A percentile compares a stretch with the other conserved stretches of the same genome.
These are phyloP conservation scores for Rhinolophus ferrumequinum DNA, from an alignment of 2,113 vertebrate genomes.

Conservation along the genomic window DNA sequence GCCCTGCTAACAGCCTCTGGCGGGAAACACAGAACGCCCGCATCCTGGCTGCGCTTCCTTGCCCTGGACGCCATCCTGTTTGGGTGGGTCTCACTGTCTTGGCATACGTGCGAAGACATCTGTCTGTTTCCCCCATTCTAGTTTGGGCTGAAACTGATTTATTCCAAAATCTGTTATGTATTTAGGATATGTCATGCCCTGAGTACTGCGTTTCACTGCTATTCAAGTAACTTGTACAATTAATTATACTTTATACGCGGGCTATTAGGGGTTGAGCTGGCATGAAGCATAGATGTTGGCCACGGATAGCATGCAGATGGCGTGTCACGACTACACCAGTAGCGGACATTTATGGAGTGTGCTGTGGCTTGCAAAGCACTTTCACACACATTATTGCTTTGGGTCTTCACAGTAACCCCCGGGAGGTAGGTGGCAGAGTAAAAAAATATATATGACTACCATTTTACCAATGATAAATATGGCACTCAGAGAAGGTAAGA, in stretches of 20 bases:
- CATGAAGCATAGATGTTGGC: neutral
- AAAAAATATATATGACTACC: neutral
- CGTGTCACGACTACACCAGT: neutral
- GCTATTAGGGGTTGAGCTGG: conserved; percentile 61
- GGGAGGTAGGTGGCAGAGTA: neutral
- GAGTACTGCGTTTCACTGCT: conserved; percentile 57
- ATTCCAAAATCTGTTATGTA: conserved; percentile 69
- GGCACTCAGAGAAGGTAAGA: neutral
- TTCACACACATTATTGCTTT: neutral
- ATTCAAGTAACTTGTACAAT: conserved; percentile 70
- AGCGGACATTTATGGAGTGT: neutral
- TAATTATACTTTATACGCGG: conserved; percentile 65
- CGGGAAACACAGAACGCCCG: neutral
- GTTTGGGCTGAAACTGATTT: conserved; percentile 67
- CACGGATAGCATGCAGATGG: conserved; percentile 51
- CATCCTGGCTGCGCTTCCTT: neutral
- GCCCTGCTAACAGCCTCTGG: neutral
- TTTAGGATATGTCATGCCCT: conserved; percentile 60
- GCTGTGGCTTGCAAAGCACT: neutral
- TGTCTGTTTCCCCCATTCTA: conserved; percentile 56
- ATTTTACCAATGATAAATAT: neutral
- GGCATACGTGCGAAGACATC: conserved; percentile 58
- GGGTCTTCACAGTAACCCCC: neutral
- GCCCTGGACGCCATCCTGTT: neutral
- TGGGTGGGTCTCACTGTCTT: conserved; percentile 41